Percentiles rank a stretch among this genome's conserved stretches.
These are phyloP conservation scores for Nothura maculosa DNA, from an alignment of 2,797 vertebrate species.

Conservation along the genomic window DNA sequence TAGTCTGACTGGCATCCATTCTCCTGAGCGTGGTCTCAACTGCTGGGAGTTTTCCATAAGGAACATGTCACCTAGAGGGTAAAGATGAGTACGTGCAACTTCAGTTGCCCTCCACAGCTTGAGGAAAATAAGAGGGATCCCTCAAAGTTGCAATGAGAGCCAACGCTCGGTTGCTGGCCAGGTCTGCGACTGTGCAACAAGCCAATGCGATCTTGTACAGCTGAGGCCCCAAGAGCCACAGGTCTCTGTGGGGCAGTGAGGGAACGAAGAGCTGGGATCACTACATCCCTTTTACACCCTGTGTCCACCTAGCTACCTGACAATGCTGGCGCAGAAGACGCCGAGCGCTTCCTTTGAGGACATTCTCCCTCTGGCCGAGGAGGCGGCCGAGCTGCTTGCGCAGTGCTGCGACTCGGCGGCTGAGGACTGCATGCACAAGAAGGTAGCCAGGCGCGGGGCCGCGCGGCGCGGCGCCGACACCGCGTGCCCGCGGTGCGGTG, in stretches of 20 bases:
- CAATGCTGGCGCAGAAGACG: slow-evolving; percentile 76
- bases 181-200: neutral
- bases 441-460: slow-evolving; percentile 41
- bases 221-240: neutral
- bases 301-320: slow-evolving; percentile 71
- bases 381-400: slow-evolving; percentile 66
- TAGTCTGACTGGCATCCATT: fast-evolving
- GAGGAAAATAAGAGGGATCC: neutral
- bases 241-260: neutral
- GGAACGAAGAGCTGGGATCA: neutral
- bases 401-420: slow-evolving; percentile 78
- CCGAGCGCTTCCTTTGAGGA: slow-evolving; percentile 77
- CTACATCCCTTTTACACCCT: neutral
- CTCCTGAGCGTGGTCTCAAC: fast-evolving
- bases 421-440: slow-evolving; percentile 78
- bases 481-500: neutral
- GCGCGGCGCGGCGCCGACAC: fast-evolving
- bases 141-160: neutral
- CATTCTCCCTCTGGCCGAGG: slow-evolving; percentile 71
- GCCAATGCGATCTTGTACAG: neutral
- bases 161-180: neutral
- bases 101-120: neutral
- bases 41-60: fast-evolving
- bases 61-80: fast-evolving
- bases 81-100: fast-evolving